Percentiles rank a stretch among this genome's conserved stretches.
These are phyloP conservation scores for Meloidogyne hapla DNA, from an alignment of 1,140 invertebrate species.

Conservation along the genomic window DNA sequence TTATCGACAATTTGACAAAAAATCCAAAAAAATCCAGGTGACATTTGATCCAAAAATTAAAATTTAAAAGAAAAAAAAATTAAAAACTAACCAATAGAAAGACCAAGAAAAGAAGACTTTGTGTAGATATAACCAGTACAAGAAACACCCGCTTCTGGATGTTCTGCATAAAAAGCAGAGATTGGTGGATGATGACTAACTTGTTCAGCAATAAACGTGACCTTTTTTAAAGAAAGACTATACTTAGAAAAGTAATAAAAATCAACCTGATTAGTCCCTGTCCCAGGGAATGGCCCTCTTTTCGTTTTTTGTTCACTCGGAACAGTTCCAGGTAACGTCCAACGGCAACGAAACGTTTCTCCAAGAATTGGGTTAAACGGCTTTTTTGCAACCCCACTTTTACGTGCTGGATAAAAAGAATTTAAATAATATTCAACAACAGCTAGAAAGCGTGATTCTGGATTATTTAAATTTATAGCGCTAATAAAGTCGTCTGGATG, in stretches of 20 bases:
- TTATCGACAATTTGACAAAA: no score
- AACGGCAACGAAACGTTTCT: constrained; percentile 69
- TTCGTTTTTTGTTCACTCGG: constrained; percentile 71
- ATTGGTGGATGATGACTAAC: constrained; percentile 96
- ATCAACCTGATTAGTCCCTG: constrained; percentile 55
- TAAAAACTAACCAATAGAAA: constrained; percentile 65
- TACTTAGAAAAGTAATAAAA: not conserved
- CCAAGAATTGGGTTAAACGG: constrained; percentile 71
- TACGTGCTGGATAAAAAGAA: constrained; percentile 68
- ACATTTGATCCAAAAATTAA: no score
- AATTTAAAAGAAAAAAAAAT: not conserved
- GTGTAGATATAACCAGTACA: constrained; percentile 69
- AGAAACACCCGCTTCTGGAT: constrained; percentile 65
- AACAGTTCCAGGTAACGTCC: constrained; percentile 60
- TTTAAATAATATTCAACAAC: constrained; percentile 65
- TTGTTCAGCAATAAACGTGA: constrained; percentile 87
- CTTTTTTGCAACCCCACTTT: constrained; percentile 69
- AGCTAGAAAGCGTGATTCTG: constrained; percentile 64
- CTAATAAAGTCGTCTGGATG: constrained; percentile 65
- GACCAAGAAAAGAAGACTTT: constrained; percentile 69
- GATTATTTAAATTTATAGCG: constrained; percentile 42
- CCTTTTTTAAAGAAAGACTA: constrained; percentile 21
- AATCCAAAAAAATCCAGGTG: no score
- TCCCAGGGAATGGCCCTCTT: constrained; percentile 57
- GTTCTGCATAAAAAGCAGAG: constrained; percentile 69